Evolutionary conservation across 2,888 invertebrate species (phyloP).

Genomic region (Mesochorus sp.): DNA sequence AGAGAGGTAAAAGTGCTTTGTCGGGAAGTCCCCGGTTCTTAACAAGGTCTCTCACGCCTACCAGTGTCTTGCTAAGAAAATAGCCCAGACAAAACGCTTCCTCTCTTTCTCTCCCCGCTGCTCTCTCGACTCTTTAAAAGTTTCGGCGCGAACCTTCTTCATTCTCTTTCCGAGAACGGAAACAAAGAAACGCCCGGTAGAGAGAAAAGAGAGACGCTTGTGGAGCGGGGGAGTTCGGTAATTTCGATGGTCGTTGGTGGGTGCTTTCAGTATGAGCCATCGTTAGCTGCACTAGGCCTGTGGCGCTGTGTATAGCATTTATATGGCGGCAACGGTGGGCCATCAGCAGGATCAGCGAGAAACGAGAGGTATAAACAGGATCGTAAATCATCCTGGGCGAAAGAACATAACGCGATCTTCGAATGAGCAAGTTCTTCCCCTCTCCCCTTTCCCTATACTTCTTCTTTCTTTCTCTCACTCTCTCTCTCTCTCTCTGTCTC

Average conservation of each 20-base stretch:
- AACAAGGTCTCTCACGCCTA: constrained; percentile 60
- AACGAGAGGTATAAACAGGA: constrained; percentile 66
- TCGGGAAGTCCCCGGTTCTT: constrained; percentile 54
- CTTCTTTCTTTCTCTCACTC: neutral
- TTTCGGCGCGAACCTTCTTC: constrained; percentile 33
- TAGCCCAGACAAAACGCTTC: constrained; percentile 38
- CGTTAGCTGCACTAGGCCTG: constrained; percentile 34
- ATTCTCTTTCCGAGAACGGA: constrained; percentile 63
- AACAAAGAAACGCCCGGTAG: constrained; percentile 58
- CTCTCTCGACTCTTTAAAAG: constrained; percentile 3
- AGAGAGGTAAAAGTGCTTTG: constrained; percentile 17
- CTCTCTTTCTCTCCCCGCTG: too few relatives aligned
- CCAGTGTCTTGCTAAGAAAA: constrained; percentile 21
- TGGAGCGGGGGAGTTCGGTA: constrained; percentile 8
- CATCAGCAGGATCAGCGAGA: constrained; percentile 48
- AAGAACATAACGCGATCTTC: constrained; percentile 63
- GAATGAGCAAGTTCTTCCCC: constrained; percentile 48
- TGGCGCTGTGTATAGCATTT: constrained; percentile 19
- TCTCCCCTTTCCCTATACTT: constrained; percentile 36
- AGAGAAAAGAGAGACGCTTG: constrained; percentile 42
- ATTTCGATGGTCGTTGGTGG: constrained; percentile 16
- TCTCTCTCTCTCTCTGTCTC: constrained; percentile 27
- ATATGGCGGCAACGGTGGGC: constrained; percentile 43
- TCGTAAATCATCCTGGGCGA: constrained; percentile 68
- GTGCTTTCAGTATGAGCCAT: constrained; percentile 40